Base-by-base conservation (phyloP, 2,888 invertebrate genomes). In the Meiosimyza platycephala region DNA sequence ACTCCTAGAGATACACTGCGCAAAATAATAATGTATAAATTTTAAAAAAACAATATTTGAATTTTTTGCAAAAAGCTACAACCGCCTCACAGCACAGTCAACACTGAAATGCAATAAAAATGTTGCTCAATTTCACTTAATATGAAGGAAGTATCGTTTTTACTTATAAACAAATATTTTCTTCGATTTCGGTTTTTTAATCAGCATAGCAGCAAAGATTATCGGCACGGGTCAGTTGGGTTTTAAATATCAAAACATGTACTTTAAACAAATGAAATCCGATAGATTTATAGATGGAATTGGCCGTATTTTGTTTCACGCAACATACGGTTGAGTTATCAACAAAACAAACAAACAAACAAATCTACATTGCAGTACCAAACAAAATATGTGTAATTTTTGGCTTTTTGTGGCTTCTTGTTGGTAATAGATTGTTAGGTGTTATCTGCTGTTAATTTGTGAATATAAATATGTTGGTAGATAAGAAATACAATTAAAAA, bases 1-100 rank as follows among this genome's bases (percentile, higher is more conserved):
- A 28, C 65, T 71, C 69, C 55, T 52, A 16, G 64, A 51, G 73
- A 28, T 54, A 18, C 57, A 50, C 72, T 78, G 40, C 40, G 9
- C 67, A 33, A 78, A 71, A 75, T 47, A 57, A 72, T 69, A 72
- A 62, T 70, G 72, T 73, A 52, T 65, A 51, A 59, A 72, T 22
- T 15, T 71, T 33, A 48, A 12, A 33, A 68, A 48, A 63, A 40
- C 40, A 40, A 40, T 7, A 40, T 40, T 9, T 40, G 40, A 40
- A 64, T 6, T 2, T 40, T n/a, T n/a, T n/a, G n/a, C n/a, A n/a
- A n/a, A 28, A 66, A 51, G 1, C 33, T 40, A 59, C n/a, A 60
- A 67, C 72, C 72, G 52, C 33, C 16, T 55, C 22, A 40, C 40
- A 28, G 65, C 62, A 59, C 63, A 54, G 67, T 50, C 63, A 54